Evolutionary conservation across 2,113 vertebrate genomes (phyloP), one percentile per base, ranked within the genome.

Genomic region (Trochalopteron elliotii): DNA sequence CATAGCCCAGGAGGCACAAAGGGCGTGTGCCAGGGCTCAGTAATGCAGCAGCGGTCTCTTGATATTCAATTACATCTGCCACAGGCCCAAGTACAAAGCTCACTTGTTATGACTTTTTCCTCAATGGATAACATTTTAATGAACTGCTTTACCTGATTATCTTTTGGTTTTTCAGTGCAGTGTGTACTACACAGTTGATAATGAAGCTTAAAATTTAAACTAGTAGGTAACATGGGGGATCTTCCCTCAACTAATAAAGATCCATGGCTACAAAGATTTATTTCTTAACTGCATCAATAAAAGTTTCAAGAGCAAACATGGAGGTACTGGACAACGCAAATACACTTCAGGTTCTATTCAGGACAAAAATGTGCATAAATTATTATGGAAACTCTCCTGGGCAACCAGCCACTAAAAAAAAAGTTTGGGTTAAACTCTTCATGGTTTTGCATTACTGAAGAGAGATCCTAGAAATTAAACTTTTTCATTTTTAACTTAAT

Each of bases 11-110:
- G 24, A 87, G 44, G 49, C 45, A 33, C 0, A 0, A 11, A n/a
- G 15, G 44, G 40, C 0, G 0, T 1, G 15, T 0, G 0, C 42
- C 60, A 68, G 30, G 82, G 47, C 15, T 60, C 68, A 64, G 31
- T 1, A 72, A 76, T 0, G 0, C 33, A 60, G 55, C 49, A 76
- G 37, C 69, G 5, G 47, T 5, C 68, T 8, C 49, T 33, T 28
- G 4, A 14, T 37, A 68, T 7, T 63, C 78, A 33, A 24, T 31
- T 49, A 25, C 27, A 15, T 21, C 30, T 68, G 60, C 35, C 59
- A 70, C 1, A 74, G 33, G 8, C 19, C 1, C 15, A 44, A 69
- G 13, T 2, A 83, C 24, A 25, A 76, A 64, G 16, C 39, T 80
- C 37, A 69, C 55, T 88, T 60, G 9, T 23, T 25, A 21, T 4